Evolutionary conservation across 1,140 invertebrate genomes (phyloP).

Genomic region (Drosophila simulans): DNA sequence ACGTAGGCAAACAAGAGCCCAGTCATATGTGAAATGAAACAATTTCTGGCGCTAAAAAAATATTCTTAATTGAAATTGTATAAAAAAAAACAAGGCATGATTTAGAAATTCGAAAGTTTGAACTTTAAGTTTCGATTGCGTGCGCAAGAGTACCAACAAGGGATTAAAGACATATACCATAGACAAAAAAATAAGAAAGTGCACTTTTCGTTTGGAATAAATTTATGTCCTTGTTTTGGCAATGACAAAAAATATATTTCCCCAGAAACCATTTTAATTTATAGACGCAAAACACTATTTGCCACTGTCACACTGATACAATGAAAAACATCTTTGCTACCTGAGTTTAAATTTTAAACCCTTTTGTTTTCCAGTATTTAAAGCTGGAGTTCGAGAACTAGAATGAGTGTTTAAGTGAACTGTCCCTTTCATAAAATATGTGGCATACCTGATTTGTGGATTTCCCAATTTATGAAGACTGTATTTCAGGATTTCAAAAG

Average conservation of each 20-base stretch:
- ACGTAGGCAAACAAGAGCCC: slow-evolving; percentile 44
- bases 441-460: not conserved
- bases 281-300: not conserved
- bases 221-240: slow-evolving; percentile 3
- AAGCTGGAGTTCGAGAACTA: not conserved
- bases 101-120: not conserved
- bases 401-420: not conserved
- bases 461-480: not conserved
- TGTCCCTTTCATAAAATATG: not conserved
- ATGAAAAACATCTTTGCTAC: not conserved
- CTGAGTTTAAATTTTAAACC: not conserved
- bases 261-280: not conserved
- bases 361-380: not conserved
- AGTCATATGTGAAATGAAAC: slow-evolving; percentile 57
- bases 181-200: not conserved
- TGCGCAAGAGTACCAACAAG: not conserved
- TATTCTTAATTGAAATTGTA: slow-evolving; percentile 7
- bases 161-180: not conserved
- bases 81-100: not conserved
- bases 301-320: not conserved
- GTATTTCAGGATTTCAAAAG: slow-evolving; percentile 5
- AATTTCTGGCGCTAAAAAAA: slow-evolving; percentile 24
- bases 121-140: not conserved
- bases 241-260: not conserved
- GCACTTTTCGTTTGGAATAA: not conserved